Evolutionary conservation across 2,113 vertebrate species (phyloP).

Genomic region (Clarias magur): DNA sequence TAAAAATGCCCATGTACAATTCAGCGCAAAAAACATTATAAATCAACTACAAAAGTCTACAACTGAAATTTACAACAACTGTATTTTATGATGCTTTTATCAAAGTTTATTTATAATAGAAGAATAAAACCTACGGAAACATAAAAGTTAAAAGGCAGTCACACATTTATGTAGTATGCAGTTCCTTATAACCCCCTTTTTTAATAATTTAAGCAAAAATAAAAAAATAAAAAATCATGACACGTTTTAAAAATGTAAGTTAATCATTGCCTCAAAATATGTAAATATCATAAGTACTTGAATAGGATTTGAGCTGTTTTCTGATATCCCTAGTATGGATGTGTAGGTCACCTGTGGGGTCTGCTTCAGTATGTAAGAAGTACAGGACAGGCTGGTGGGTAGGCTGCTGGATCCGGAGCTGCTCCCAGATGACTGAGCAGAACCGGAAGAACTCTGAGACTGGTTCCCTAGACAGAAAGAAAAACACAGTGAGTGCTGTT

Average conservation of each 20-base stretch:
- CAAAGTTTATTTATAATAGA: neutral
- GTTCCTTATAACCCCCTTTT: neutral
- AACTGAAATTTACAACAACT: neutral
- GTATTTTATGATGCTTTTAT: neutral
- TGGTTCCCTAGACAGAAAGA: slow-evolving; percentile 81
- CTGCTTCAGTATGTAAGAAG: slow-evolving; percentile 97
- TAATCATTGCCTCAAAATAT: neutral
- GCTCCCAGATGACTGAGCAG: slow-evolving; percentile 71
- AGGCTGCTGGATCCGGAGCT: slow-evolving; percentile 83
- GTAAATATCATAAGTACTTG: neutral
- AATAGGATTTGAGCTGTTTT: neutral
- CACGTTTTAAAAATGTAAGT: neutral
- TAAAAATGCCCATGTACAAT: neutral
- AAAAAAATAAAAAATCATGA: neutral
- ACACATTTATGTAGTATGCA: neutral
- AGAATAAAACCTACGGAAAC: neutral
- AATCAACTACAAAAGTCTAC: neutral
- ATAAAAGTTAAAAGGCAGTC: neutral
- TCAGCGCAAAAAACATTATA: neutral
- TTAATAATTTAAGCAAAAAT: neutral
- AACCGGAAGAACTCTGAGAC: slow-evolving; percentile 70
- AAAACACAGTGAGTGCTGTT: neutral
- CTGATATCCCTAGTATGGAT: neutral
- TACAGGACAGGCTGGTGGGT: slow-evolving; percentile 93
- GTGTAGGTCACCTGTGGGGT: slow-evolving; percentile 77